Percentiles rank a stretch among this genome's conserved stretches.
Conservation (phyloP, 35 echinoderm and acorn worm species). For the Apostichopus japonicus region DNA sequence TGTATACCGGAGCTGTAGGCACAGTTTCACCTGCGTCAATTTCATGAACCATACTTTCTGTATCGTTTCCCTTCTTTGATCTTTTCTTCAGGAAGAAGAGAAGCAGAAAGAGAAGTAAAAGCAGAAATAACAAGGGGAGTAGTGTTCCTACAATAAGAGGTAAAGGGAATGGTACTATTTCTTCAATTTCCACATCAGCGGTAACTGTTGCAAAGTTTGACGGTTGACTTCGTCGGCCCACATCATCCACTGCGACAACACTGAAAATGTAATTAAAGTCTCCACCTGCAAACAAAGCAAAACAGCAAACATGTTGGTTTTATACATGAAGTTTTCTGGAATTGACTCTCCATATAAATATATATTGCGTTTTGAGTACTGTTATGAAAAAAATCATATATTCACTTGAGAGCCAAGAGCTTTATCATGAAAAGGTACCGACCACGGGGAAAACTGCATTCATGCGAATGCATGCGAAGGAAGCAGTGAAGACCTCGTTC, state of each 20-base stretch:
- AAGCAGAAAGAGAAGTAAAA: not conserved
- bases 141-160: not conserved
- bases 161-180: not conserved
- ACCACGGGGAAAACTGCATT: not conserved
- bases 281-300: constrained; percentile 14
- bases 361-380: too few relatives aligned
- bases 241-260: constrained; percentile 74
- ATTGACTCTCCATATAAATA: too few relatives aligned
- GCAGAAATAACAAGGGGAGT: not conserved
- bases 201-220: constrained; percentile 64
- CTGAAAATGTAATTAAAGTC: constrained; percentile 57
- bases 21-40: not conserved
- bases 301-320: too few relatives aligned
- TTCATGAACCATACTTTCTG: not conserved
- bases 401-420: too few relatives aligned
- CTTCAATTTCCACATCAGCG: not conserved
- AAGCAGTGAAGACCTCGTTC: not conserved
- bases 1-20: not conserved
- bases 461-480: not conserved
- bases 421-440: not conserved
- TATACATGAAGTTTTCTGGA: too few relatives aligned
- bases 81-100: not conserved
- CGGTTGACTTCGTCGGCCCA: constrained; percentile 41
- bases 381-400: too few relatives aligned
- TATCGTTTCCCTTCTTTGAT: not conserved